Base-by-base conservation (phyloP, 2,888 invertebrate species). In the Chrysomela aeneicollis region DNA sequence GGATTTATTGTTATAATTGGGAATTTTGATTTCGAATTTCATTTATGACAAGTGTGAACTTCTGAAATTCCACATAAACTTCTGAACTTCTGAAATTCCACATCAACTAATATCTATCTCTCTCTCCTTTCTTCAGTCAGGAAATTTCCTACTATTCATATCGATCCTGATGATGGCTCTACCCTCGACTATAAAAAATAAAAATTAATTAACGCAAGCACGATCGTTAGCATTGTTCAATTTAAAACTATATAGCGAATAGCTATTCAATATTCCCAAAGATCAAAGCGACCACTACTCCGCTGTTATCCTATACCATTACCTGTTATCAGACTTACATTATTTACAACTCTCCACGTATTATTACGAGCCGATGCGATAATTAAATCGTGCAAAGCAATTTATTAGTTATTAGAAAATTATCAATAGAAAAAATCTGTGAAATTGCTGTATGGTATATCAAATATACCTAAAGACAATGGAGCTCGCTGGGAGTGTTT, bases 401-500 rank as follows among this genome's bases (percentile, higher is more conserved):
- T 69, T 69, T 69, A 69, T 69, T 69, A 63, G 65, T 67, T 69
- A 69, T 69, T 69, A 69, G 69, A 67, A 69, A 69, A 67, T 69
- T 67, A 66, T 69, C 69, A 49, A 67, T 61, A 67, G 62, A 69
- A 69, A 69, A 69, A 66, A 67, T 69, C 61, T 61, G 52, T 66
- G 67, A 69, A 67, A 69, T 67, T 67, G 66, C 70, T 67, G 58
- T 67, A 69, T 69, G 62, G 65, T 59, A 67, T 69, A 73, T 72
- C 71, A 73, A 69, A 73, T 64, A 68, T 60, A 66, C 63, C 66
- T 67, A 66, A 71, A 74, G 66, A 74, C 74, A 75, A 74, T 74
- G 73, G 73, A 66, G 47, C 64, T 66, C 70, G 69, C 68, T 73
- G 74, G 73, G 74, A 73, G 76, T 73, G 72, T 73, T 68, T 75